Percentiles rank a stretch among this genome's conserved stretches.
Evolutionary conservation across 2,113 vertebrate genomes (phyloP).

Genomic region (Ictalurus punctatus): DNA sequence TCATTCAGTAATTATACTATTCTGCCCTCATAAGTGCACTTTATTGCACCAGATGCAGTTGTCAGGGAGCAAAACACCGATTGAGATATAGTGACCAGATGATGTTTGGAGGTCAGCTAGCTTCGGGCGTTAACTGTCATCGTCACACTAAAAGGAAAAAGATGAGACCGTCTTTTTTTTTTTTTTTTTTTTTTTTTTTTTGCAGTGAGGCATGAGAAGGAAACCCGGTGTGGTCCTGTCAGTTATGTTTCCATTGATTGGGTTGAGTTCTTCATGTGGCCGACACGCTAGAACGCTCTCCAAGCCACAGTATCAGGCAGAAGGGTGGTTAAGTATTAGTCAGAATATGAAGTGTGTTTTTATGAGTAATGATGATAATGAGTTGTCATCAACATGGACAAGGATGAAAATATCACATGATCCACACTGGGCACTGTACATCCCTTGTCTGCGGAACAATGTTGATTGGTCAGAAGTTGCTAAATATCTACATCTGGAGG

Average conservation of each 20-base stretch:
- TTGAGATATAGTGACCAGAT: constrained; percentile 45
- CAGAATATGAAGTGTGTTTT: constrained; percentile 11
- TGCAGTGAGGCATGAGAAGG: constrained; percentile 10
- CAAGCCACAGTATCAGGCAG: constrained; percentile 16
- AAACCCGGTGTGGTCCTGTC: constrained; percentile 32
- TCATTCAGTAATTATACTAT: constrained; percentile 56
- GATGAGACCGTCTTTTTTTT: background rate
- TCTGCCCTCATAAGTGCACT: constrained; percentile 32
- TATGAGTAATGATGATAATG: constrained; percentile 31
- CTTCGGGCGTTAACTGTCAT: constrained; percentile 31
- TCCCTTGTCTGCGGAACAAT: background rate
- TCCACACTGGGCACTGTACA: background rate
- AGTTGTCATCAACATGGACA: constrained; percentile 8
- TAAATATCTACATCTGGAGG: background rate
- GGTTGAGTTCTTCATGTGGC: constrained; percentile 21
- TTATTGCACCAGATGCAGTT: constrained; percentile 56
- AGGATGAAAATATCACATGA: constrained; percentile 25
- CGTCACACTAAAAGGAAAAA: constrained; percentile 30
- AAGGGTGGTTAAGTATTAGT: background rate
- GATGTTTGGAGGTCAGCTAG: constrained; percentile 32
- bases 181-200: background rate
- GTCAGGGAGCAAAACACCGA: constrained; percentile 55
- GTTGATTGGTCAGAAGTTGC: background rate
- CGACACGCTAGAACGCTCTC: constrained; percentile 12
- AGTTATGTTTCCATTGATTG: constrained; percentile 33